phyloP scores from a whole-genome alignment of 2,113 vertebrate genomes.

The Mohoua ochrocephala region DNA sequence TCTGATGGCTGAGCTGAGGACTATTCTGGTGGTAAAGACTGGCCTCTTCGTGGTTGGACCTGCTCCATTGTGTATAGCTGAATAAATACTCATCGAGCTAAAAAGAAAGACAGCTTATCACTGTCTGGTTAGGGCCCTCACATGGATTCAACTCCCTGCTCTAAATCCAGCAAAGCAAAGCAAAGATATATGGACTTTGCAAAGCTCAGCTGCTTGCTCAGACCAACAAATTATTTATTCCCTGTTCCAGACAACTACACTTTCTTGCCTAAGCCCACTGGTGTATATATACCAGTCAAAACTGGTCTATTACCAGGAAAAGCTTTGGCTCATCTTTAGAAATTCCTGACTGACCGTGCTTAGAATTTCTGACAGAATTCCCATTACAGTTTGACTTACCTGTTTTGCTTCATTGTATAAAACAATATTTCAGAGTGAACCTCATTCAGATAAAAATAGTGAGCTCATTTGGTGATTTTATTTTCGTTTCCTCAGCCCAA shows the following conservation, averaged over 20 bases:
- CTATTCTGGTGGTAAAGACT: background rate
- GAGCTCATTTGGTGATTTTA: background rate
- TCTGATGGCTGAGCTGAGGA: background rate
- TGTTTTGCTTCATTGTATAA: background rate
- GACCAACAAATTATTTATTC: conserved; percentile 15
- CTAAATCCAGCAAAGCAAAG: conserved; percentile 3
- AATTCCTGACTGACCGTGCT: background rate
- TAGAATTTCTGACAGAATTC: background rate
- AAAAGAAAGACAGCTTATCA: conserved; percentile 18
- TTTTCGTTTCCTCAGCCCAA: background rate
- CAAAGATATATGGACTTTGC: background rate
- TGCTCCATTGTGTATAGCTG: background rate
- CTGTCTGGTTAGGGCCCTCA: background rate
- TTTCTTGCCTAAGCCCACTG: background rate
- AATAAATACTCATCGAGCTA: conserved; percentile 14
- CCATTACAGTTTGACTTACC: background rate
- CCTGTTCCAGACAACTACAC: background rate
- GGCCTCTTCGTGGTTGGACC: background rate
- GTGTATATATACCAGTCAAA: background rate
- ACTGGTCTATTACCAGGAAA: background rate
- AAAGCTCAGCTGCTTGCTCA: background rate
- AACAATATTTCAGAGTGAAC: background rate
- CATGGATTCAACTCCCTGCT: background rate
- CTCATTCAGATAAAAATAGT: background rate
- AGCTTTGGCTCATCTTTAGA: background rate